Percentiles rank a stretch among this genome's conserved stretches.
Evolutionary conservation across 2,888 invertebrate genomes (phyloP).

Genomic region (Acrobasis consociella): DNA sequence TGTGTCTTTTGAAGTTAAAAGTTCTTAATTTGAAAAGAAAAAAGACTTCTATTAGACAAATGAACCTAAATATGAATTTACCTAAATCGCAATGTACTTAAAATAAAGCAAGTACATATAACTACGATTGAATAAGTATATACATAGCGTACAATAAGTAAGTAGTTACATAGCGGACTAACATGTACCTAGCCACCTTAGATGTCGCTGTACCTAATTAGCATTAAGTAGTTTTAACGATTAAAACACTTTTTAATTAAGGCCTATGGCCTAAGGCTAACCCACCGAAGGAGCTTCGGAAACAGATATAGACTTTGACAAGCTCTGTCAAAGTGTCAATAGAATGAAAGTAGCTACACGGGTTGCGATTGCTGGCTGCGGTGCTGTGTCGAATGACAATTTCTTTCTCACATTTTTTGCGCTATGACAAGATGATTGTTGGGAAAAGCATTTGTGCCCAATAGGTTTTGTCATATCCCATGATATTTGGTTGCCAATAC

Average conservation of each 20-base stretch:
- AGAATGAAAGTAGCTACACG: conserved; percentile 33
- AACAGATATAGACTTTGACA: neutral
- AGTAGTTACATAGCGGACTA: too few relatives aligned
- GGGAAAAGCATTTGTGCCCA: conserved; percentile 53
- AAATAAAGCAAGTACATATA: too few relatives aligned
- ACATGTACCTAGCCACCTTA: too few relatives aligned
- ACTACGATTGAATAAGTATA: too few relatives aligned
- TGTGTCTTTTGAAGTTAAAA: too few relatives aligned
- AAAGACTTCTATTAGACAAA: too few relatives aligned
- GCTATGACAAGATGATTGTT: conserved; percentile 41
- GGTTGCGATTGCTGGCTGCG: conserved; percentile 32
- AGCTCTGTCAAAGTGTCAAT: conserved; percentile 17
- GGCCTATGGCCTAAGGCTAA: neutral
- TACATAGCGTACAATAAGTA: too few relatives aligned
- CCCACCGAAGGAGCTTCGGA: neutral
- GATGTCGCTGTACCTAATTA: too few relatives aligned
- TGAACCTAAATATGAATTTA: too few relatives aligned
- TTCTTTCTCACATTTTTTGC: conserved; percentile 52
- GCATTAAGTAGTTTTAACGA: too few relatives aligned
- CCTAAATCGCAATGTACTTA: too few relatives aligned
- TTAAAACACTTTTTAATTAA: neutral
- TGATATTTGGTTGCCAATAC: conserved; percentile 27
- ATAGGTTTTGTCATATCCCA: conserved; percentile 40
- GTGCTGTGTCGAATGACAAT: conserved; percentile 32
- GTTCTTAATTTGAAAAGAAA: too few relatives aligned